phyloP scores from a whole-genome alignment of 2,888 invertebrate genomes.

The Desoria tigrina region DNA sequence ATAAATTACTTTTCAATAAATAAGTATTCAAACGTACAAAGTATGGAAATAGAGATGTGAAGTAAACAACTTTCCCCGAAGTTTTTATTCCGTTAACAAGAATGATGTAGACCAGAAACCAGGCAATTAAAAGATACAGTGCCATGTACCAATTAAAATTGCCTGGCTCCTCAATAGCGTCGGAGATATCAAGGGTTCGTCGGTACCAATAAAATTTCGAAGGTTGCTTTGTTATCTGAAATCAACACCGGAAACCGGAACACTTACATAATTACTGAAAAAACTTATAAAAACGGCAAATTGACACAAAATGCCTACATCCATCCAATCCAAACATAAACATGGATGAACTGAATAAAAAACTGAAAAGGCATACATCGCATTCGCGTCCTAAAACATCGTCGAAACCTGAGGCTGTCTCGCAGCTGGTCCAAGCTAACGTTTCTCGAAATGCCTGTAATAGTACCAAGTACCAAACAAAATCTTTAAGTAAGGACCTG shows the following conservation, averaged over 20 bases:
- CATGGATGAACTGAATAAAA: too few species aligned
- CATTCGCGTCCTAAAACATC: too few species aligned
- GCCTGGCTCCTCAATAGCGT: conserved; percentile 13
- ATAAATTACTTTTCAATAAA: background rate
- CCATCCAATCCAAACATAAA: too few species aligned
- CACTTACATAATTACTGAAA: too few species aligned
- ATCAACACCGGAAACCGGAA: background rate
- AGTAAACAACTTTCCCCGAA: conserved; percentile 65
- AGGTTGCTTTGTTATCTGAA: conserved; percentile 6
- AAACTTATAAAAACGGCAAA: too few species aligned
- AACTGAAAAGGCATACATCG: too few species aligned
- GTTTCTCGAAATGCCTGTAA: background rate
- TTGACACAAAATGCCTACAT: too few species aligned
- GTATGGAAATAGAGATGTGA: conserved; percentile 93
- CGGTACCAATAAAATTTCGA: conserved; percentile 35
- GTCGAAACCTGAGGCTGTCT: too few species aligned
- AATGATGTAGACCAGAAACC: conserved; percentile 25
- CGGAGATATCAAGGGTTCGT: conserved; percentile 23
- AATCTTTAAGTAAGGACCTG: too few species aligned
- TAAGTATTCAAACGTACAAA: conserved; percentile 64
- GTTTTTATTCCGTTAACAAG: conserved; percentile 33
- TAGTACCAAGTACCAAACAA: too few species aligned
- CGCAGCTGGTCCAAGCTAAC: too few species aligned
- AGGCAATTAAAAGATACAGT: conserved; percentile 13
- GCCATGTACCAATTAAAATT: conserved; percentile 24